Evolutionary conservation across 2,113 vertebrate genomes (phyloP), one percentile per base, ranked within the genome.

Genomic region (Brachyistius frenatus): DNA sequence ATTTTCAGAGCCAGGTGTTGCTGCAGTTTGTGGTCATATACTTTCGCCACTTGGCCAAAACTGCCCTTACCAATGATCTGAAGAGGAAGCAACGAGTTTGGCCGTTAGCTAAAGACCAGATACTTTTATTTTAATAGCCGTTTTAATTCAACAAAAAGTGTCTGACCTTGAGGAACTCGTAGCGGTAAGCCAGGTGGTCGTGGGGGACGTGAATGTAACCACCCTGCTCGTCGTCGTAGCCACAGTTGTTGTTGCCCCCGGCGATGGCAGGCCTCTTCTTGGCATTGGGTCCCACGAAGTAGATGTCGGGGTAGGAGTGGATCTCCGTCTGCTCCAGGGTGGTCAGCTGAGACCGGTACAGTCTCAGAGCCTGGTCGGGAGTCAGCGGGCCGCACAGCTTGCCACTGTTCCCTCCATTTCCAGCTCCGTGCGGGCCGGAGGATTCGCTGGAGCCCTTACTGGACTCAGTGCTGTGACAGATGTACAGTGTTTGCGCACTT

Each of bases 61-160:
- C 98, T 99, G 33, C 98, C 98, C 86, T 99, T 99, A 71, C 98
- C 98, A 0, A 99, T 99, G 58, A 99, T 96, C 93, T 99, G 96
- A 70, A 96, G 92, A 37, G 7, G 23, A 56, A n/a, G 39, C 2
- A 70, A 10, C 49, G 11, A 41, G 23, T 23, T 23, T 23, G 23
- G 23, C 23, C 23, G 23, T 23, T 23, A 23, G 23, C 23, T 23
- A 35, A 36, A 65, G 33, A 23, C 16, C 2, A 44, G 16, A 35
- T 2, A 47, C 2, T 23, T 23, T 23, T 23, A 23, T 36, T 23
- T 23, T 23, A 23, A 23, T 23, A 23, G 23, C 23, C 23, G 23
- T 23, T 23, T 23, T 23, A 23, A 23, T 23, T 23, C 23, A 23
- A 23, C 23, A 23, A 23, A 23, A 23, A 23, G 36, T 11, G 39